Percentiles rank a stretch among this genome's conserved stretches.
Evolutionary conservation across 2,113 vertebrate species (phyloP).

Genomic region (Corythornis vintsioides): DNA sequence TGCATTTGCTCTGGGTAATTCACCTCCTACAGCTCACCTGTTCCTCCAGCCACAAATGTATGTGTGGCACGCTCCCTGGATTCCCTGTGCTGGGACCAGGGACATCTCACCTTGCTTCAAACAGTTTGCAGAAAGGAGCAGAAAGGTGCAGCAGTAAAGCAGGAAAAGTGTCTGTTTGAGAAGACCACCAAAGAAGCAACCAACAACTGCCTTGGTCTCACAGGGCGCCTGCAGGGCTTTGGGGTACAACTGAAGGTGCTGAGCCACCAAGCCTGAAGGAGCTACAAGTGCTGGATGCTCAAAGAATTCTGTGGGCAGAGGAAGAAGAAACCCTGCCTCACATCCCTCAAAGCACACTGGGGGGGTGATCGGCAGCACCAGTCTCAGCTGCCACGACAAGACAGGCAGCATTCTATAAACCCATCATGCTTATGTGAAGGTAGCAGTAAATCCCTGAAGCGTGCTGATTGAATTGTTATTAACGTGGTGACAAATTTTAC

Average conservation of each 20-base stretch:
- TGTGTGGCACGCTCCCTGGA: background rate
- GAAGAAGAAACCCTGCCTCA: background rate
- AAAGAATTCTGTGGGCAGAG: background rate
- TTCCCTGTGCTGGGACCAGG: background rate
- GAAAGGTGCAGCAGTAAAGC: background rate
- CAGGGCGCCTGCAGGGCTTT: background rate
- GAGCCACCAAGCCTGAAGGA: background rate
- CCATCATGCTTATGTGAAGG: background rate
- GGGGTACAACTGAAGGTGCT: too few species aligned
- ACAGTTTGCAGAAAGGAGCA: background rate
- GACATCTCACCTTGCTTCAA: rapidly evolving
- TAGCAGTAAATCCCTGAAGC: background rate
- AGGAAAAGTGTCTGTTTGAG: background rate
- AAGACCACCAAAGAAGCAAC: background rate
- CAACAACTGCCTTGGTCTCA: background rate
- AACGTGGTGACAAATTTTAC: background rate
- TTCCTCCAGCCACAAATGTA: background rate
- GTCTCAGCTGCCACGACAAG: background rate
- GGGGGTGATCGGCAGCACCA: background rate
- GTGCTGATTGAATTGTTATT: background rate
- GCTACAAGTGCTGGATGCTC: background rate
- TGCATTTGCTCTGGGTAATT: background rate
- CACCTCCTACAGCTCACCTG: background rate
- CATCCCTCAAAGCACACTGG: rapidly evolving
- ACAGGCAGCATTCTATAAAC: background rate